Percentiles rank a stretch among this genome's conserved stretches.
Evolutionary conservation across 2,888 invertebrate species (phyloP).

Genomic region (Phragmatobia fuliginosa): DNA sequence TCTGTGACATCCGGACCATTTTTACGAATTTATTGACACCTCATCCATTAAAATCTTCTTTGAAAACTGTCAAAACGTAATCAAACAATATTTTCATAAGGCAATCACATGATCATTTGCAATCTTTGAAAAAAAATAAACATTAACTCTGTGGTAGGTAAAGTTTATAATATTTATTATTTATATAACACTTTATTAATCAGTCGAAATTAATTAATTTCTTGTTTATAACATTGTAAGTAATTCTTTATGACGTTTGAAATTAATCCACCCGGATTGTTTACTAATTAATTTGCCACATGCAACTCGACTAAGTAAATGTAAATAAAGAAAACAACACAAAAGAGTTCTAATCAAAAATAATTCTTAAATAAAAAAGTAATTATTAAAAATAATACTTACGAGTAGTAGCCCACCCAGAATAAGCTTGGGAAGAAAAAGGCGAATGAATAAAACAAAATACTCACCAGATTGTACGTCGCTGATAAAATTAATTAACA

Average conservation of each 20-base stretch:
- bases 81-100: not conserved
- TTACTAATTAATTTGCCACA: not conserved
- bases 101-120: not conserved
- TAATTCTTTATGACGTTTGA: not conserved
- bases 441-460: too few species aligned
- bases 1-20: too few species aligned
- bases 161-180: too few species aligned
- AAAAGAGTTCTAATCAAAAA: not conserved
- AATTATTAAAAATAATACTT: not conserved
- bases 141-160: not conserved
- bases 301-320: not conserved
- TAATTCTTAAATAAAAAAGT: not conserved
- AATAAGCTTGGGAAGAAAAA: too few species aligned
- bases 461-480: conserved; percentile 29
- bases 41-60: too few species aligned
- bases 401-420: too few species aligned
- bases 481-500: conserved; percentile 26
- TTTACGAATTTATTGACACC: too few species aligned
- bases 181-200: not conserved
- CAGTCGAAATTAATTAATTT: not conserved
- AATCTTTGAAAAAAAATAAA: not conserved
- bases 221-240: not conserved
- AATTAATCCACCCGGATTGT: not conserved
- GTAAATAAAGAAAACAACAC: not conserved
- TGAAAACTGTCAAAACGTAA: too few species aligned